Percentiles rank a stretch among this genome's conserved stretches.
Evolutionary conservation across 2,113 vertebrate species (phyloP).

Genomic region (Diadophis punctatus): DNA sequence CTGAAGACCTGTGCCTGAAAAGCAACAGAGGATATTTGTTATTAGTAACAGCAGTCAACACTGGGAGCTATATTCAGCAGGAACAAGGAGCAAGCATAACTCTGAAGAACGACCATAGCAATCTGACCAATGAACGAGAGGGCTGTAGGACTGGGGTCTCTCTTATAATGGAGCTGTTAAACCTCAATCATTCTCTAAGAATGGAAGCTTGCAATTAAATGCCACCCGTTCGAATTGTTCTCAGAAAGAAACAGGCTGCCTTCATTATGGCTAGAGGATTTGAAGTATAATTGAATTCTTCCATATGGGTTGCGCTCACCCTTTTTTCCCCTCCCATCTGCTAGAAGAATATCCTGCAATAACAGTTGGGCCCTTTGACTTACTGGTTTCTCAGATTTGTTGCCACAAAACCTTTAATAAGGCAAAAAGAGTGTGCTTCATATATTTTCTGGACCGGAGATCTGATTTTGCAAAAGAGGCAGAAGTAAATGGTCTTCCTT

Average conservation of each 20-base stretch:
- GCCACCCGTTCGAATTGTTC: background rate
- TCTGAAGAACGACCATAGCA: background rate
- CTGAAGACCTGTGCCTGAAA: conserved; percentile 26
- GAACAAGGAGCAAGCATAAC: background rate
- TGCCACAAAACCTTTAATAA: background rate
- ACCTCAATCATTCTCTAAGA: background rate
- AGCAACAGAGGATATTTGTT: conserved; percentile 45
- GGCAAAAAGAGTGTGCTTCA: background rate
- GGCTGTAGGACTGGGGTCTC: conserved; percentile 15
- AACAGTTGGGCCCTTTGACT: background rate
- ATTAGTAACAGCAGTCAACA: conserved; percentile 20
- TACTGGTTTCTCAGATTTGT: background rate
- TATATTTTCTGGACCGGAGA: background rate
- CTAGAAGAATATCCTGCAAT: background rate
- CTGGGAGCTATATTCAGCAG: conserved; percentile 13
- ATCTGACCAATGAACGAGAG: no score
- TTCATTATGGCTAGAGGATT: background rate
- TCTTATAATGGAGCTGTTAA: background rate
- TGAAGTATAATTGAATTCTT: background rate
- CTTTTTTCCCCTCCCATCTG: background rate
- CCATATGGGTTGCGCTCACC: no score
- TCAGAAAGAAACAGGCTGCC: background rate
- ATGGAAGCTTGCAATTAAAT: background rate
- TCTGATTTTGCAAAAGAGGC: background rate
- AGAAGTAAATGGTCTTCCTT: background rate